Percentiles rank a stretch among this genome's conserved stretches.
Evolutionary conservation across 2,888 invertebrate species (phyloP).

Genomic region (Lucinisca nassula): DNA sequence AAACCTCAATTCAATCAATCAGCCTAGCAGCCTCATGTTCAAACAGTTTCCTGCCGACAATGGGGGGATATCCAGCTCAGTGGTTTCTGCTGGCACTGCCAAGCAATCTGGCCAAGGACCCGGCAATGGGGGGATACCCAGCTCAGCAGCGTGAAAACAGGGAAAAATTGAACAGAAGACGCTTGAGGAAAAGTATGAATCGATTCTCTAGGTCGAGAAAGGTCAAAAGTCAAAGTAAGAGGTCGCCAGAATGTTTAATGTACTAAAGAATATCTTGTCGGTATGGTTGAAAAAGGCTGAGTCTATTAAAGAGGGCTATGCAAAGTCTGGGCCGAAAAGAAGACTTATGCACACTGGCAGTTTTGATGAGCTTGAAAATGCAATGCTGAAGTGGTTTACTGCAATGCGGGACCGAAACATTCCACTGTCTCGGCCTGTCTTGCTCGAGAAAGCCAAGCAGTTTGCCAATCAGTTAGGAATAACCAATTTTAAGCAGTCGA

Average conservation of each 20-base stretch:
- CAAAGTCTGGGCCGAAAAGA: conserved; percentile 39
- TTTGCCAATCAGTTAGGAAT: background rate
- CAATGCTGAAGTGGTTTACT: conserved; percentile 31
- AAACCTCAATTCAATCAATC: too few relatives aligned
- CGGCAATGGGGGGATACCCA: conserved; percentile 12
- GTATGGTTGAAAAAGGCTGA: conserved; percentile 60
- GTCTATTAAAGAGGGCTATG: conserved; percentile 43
- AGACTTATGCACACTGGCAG: background rate
- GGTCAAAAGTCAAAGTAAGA: conserved; percentile 47
- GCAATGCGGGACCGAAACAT: conserved; percentile 18
- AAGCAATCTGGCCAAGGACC: conserved; percentile 35
- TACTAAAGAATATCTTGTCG: conserved; percentile 44
- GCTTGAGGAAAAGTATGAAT: conserved; percentile 45
- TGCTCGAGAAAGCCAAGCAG: conserved; percentile 46
- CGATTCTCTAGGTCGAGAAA: conserved; percentile 45
- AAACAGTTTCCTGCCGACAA: too few relatives aligned
- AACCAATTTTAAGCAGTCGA: background rate
- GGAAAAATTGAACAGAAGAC: conserved; percentile 33
- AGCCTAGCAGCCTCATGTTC: too few relatives aligned
- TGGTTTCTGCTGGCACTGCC: too few relatives aligned
- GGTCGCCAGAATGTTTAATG: conserved; percentile 45
- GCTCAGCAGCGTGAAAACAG: background rate
- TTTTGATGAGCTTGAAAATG: conserved; percentile 38
- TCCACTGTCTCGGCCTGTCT: conserved; percentile 43
- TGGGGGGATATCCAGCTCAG: too few relatives aligned